Conservation (phyloP, 2,888 invertebrate genomes). For the Sarcophaga carnaria region DNA sequence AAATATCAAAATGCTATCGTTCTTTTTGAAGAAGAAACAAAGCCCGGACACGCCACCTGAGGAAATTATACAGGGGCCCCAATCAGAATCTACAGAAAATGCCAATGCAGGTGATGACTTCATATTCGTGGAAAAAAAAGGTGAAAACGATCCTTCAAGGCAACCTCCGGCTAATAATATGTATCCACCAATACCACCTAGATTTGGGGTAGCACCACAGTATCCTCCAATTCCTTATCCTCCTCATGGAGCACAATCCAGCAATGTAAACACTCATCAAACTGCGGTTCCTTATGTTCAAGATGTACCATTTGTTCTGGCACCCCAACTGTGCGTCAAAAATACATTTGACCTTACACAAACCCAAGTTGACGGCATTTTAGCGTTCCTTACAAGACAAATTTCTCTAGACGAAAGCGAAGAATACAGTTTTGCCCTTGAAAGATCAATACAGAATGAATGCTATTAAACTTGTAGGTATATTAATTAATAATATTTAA, state of each 20-base stretch:
- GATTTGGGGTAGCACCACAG: constrained; percentile 66
- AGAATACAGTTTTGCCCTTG: constrained; percentile 77
- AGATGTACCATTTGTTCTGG: constrained; percentile 78
- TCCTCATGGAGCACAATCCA: constrained; percentile 41
- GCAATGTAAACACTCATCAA: constrained; percentile 20
- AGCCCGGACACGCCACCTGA: constrained; percentile 74
- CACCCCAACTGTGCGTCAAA: constrained; percentile 76
- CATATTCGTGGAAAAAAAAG: constrained; percentile 75
- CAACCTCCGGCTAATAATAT: constrained; percentile 59
- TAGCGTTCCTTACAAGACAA: constrained; percentile 78
- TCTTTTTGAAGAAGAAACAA: constrained; percentile 77
- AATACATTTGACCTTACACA: constrained; percentile 75
- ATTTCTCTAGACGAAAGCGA: constrained; percentile 76
- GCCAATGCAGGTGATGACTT: constrained; percentile 76
- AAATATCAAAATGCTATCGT: constrained; percentile 75
- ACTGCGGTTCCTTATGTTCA: constrained; percentile 76
- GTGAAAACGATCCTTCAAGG: constrained; percentile 67
- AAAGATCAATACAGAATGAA: constrained; percentile 78
- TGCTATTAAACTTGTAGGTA: constrained; percentile 71
- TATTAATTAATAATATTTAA: too few relatives aligned
- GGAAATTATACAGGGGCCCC: constrained; percentile 72
- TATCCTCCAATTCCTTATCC: constrained; percentile 72
- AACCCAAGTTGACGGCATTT: constrained; percentile 77
- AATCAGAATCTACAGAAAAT: constrained; percentile 52
- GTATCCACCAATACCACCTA: constrained; percentile 74